phyloP scores from a whole-genome alignment of 2,113 vertebrate species.

The Otis tarda region DNA sequence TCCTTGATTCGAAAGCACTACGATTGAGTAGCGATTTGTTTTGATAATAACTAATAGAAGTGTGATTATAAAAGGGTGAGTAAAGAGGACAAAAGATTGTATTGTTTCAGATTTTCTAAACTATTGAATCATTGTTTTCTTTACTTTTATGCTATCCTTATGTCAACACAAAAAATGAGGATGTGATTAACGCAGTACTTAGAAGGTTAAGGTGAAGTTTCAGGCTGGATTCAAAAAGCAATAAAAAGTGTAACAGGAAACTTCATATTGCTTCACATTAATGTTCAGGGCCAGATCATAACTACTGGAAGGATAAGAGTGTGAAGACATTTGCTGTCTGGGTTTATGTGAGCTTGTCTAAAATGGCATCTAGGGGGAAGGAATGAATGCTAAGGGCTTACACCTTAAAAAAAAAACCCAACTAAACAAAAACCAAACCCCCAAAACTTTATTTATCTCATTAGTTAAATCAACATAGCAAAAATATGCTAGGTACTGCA shows the following conservation, averaged over 20 bases:
- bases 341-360: constrained; percentile 58
- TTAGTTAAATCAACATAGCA: no score
- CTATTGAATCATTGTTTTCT: background rate
- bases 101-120: background rate
- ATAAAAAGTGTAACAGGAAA: constrained; percentile 76
- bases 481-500: no score
- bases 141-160: background rate
- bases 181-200: background rate
- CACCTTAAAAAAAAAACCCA: no score
- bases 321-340: constrained; percentile 67
- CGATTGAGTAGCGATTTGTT: constrained; percentile 12
- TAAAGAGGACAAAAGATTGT: background rate
- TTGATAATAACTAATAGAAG: background rate
- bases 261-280: constrained; percentile 74
- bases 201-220: background rate
- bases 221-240: constrained; percentile 56
- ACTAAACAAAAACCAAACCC: no score
- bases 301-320: constrained; percentile 60
- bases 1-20: background rate
- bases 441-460: no score
- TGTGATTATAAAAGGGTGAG: background rate
- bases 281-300: constrained; percentile 71
- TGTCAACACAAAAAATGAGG: background rate
- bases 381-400: no score
- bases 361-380: no score